phyloP scores from a whole-genome alignment of 2,888 invertebrate genomes.

The Syrphus vitripennis region DNA sequence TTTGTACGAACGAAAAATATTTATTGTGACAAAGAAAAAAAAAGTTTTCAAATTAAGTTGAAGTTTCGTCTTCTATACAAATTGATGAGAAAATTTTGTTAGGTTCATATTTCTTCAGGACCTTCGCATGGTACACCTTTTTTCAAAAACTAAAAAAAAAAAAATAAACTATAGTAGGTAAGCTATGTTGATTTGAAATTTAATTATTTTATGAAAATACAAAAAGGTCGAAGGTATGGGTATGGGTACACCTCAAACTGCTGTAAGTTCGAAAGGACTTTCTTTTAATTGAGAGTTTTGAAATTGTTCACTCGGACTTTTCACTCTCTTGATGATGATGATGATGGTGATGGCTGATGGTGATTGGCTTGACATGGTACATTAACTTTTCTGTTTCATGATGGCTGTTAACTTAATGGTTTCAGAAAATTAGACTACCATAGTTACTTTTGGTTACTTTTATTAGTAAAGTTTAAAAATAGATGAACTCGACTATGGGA shows the following conservation, averaged over 20 bases:
- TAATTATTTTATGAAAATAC: slow-evolving; percentile 1
- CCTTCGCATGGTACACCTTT: slow-evolving; percentile 11
- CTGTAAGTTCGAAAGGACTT: slow-evolving; percentile 20
- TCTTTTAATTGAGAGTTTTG: slow-evolving; percentile 51
- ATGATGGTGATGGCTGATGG: slow-evolving; percentile 1
- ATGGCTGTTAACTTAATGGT: slow-evolving; percentile 29
- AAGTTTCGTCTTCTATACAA: slow-evolving; percentile 1
- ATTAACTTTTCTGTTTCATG: slow-evolving; percentile 1
- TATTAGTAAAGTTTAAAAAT: slow-evolving; percentile 1
- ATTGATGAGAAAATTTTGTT: slow-evolving; percentile 3
- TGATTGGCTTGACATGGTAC: neutral
- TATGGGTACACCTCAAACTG: too few relatives aligned
- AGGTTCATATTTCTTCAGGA: too few relatives aligned
- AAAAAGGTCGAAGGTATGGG: neutral
- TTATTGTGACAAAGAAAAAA: neutral
- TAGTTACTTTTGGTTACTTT: neutral
- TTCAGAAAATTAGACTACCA: neutral
- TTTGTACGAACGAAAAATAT: slow-evolving; percentile 12
- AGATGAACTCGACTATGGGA: neutral
- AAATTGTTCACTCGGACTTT: slow-evolving; percentile 40
- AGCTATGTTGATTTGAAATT: neutral
- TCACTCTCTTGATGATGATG: neutral
- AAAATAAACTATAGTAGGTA: neutral
- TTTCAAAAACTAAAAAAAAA: neutral
- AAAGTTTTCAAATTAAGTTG: slow-evolving; percentile 24